Conservation (phyloP, 2,797 vertebrate genomes). For the Chaunax sp. region DNA sequence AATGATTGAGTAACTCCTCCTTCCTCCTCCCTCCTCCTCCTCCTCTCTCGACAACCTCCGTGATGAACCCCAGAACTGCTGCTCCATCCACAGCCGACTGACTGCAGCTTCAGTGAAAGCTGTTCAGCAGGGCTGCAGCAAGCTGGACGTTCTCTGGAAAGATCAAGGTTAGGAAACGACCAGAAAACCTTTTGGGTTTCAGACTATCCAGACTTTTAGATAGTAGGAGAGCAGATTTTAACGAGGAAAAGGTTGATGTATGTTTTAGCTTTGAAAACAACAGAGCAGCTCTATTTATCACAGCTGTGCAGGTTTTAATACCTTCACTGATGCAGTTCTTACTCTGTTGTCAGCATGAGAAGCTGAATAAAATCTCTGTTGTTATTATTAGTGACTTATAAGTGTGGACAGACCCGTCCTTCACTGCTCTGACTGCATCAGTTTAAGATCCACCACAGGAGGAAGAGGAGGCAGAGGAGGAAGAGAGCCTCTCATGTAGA, state of each 20-base stretch:
- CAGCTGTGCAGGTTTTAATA: not conserved
- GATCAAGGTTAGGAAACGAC: constrained; percentile 28
- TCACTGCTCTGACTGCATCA: not conserved
- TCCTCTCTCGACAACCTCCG: constrained; percentile 12
- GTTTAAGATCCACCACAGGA: not conserved
- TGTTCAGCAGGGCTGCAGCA: constrained; percentile 33
- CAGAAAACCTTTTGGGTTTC: not conserved
- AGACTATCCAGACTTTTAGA: not conserved
- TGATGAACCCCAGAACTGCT: constrained; percentile 18
- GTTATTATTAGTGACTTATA: no score
- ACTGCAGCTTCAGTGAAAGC: constrained; percentile 30
- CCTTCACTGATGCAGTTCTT: constrained; percentile 3
- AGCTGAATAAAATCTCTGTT: not conserved
- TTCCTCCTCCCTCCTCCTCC: not conserved
- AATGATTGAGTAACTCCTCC: constrained; percentile 17
- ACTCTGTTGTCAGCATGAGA: not conserved
- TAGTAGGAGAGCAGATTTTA: not conserved
- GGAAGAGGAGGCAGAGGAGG: constrained; percentile 4
- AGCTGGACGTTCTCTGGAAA: constrained; percentile 22
- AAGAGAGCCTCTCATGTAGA: not conserved
- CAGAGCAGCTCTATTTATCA: not conserved
- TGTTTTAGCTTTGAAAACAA: no score
- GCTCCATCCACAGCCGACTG: constrained; percentile 4
- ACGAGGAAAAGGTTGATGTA: constrained; percentile 14
- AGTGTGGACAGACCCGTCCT: no score